phyloP scores from a whole-genome alignment of 2,113 vertebrate genomes.

The zebrafish (Danio rerio) region GRCz12tu NC_133187.1:46645001-46645500 shows the following conservation, averaged over 20 bases:
- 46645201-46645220: background rate
- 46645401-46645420: background rate
- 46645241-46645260: conserved; percentile 9
- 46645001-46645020: background rate
- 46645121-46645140: background rate
- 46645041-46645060: background rate
- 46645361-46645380: background rate
- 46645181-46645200: background rate
- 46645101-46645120: background rate
- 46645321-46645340: conserved; percentile 3
- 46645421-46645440: background rate
- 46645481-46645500: background rate
- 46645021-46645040: conserved; percentile 7
- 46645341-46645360: conserved; percentile 4
- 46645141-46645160: background rate
- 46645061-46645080: background rate
- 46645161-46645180: background rate
- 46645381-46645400: background rate
- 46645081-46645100: background rate
- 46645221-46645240: background rate
- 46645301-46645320: background rate
- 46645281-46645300: background rate
- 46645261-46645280: background rate
- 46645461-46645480: background rate
- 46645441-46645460: background rate